Conservation (phyloP, 2,888 invertebrate species). For the Ischnus inquisitorius region DNA sequence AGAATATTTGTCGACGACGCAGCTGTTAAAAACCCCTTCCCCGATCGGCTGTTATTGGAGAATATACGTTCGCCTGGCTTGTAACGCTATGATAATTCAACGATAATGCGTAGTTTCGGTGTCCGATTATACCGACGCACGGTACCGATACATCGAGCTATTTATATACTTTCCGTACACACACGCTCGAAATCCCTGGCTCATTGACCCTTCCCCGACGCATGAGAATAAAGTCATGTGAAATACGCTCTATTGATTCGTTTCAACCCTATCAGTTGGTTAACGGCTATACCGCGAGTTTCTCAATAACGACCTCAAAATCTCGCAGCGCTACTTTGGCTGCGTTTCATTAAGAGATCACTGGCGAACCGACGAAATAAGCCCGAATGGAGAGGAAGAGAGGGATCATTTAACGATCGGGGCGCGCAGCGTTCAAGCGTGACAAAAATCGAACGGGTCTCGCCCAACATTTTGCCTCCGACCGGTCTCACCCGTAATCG, state of each 20-base stretch:
- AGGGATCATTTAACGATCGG: conserved; percentile 29
- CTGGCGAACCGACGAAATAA: background rate
- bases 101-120: conserved; percentile 19
- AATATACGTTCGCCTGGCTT: background rate
- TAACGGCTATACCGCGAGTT: too few relatives aligned
- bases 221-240: background rate
- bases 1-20: conserved; percentile 33
- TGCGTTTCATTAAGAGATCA: background rate
- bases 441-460: conserved; percentile 61
- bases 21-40: conserved; percentile 40
- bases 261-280: too few relatives aligned
- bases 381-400: background rate
- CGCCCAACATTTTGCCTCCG: conserved; percentile 42
- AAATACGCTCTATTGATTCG: too few relatives aligned
- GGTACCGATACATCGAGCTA: conserved; percentile 18
- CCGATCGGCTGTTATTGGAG: background rate
- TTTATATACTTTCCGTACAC: background rate
- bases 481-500: conserved; percentile 41
- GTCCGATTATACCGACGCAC: conserved; percentile 35
- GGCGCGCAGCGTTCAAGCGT: conserved; percentile 50
- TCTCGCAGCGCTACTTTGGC: background rate
- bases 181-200: conserved; percentile 36
- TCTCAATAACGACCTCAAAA: too few relatives aligned
- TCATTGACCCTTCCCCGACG: conserved; percentile 63
- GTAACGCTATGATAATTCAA: background rate